A percentile compares a stretch with the other conserved stretches of the same genome.
phyloP scores from a whole-genome alignment of 1,140 invertebrate species.

The Drosophila aff. region DNA sequence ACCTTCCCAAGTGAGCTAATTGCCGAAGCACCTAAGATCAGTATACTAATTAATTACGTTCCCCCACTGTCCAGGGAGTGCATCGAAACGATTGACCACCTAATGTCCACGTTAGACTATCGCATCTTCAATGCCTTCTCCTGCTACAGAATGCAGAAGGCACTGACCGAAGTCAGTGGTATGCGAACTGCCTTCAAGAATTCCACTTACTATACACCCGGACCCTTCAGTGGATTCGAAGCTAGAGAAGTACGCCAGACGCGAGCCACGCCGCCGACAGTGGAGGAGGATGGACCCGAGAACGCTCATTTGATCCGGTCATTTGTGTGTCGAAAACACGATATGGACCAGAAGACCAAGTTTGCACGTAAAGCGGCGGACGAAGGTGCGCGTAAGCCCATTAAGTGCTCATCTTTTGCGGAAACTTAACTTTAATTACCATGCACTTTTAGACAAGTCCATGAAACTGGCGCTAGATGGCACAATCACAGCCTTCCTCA shows the following conservation, averaged over 20 bases:
- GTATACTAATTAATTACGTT: not conserved
- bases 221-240: conserved; percentile 32
- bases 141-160: conserved; percentile 8
- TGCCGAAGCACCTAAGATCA: not conserved
- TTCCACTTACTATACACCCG: not conserved
- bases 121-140: conserved; percentile 19
- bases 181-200: conserved; percentile 1
- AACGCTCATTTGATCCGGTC: not conserved
- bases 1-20: conserved; percentile 11
- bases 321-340: conserved; percentile 1
- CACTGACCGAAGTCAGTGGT: not conserved
- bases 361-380: not conserved
- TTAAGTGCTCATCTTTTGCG: too few relatives aligned
- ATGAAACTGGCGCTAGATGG: too few relatives aligned
- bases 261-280: not conserved
- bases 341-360: not conserved
- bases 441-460: not conserved
- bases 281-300: not conserved
- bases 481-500: not conserved
- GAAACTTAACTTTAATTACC: not conserved
- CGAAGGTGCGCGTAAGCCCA: not conserved
- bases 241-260: not conserved
- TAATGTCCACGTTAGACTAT: conserved; percentile 9
- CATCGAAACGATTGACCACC: not conserved
- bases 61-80: not conserved